phyloP scores from a whole-genome alignment of 2,113 vertebrate genomes.

The Uria lomvia region DNA sequence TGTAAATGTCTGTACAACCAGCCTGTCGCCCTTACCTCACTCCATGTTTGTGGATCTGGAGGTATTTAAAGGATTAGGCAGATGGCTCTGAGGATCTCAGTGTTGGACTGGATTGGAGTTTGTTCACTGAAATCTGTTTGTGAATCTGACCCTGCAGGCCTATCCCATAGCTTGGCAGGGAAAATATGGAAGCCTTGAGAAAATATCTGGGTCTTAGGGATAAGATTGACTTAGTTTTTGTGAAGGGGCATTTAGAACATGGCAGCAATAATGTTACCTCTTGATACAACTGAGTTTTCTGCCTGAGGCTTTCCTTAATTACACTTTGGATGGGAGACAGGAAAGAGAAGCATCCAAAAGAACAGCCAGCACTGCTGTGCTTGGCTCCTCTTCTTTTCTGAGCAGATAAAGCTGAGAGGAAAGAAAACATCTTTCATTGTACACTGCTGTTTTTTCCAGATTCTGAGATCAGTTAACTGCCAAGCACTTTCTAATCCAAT shows the following conservation, averaged over 20 bases:
- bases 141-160: background rate
- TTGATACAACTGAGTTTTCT: background rate
- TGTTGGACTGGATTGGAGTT: background rate
- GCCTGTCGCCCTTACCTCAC: background rate
- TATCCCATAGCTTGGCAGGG: background rate
- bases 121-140: background rate
- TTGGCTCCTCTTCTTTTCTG: slow-evolving; percentile 1
- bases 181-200: background rate
- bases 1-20: background rate
- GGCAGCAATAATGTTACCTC: background rate
- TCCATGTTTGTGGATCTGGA: background rate
- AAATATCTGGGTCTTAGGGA: background rate
- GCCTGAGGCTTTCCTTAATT: slow-evolving; percentile 47
- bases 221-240: background rate
- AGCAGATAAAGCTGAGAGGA: slow-evolving; percentile 16
- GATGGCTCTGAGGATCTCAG: background rate
- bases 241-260: background rate
- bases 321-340: background rate
- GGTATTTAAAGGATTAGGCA: background rate
- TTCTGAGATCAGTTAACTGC: slow-evolving; percentile 19
- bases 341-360: slow-evolving; percentile 7
- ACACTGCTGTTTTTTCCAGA: background rate
- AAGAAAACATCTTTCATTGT: background rate
- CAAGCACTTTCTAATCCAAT: slow-evolving; percentile 55
- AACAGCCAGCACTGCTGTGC: background rate